Percentiles rank a stretch among this genome's conserved stretches.
These are phyloP conservation scores for Philaethria dido DNA, from an alignment of 2,888 invertebrate species.

Conservation along the genomic window DNA sequence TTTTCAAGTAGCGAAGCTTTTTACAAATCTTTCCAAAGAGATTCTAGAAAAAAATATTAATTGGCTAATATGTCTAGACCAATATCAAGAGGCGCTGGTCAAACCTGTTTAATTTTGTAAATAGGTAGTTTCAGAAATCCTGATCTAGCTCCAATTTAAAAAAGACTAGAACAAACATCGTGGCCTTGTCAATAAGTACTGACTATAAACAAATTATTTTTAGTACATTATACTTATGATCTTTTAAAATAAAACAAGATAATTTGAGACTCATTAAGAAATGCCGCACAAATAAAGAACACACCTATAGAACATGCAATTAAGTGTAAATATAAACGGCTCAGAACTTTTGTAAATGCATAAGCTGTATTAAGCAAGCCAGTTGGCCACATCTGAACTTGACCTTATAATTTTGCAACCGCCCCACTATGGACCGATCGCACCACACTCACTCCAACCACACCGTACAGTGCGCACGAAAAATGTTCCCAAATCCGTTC, in stretches of 20 bases:
- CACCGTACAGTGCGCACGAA: conserved; percentile 52
- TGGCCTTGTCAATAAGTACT: not conserved
- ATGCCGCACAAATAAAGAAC: conserved; percentile 9
- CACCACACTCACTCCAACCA: conserved; percentile 37
- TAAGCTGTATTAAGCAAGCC: conserved; percentile 22
- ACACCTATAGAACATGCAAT: conserved; percentile 13
- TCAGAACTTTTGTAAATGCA: conserved; percentile 16
- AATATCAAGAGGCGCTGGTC: too few species aligned
- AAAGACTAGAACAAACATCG: not conserved
- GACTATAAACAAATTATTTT: not conserved
- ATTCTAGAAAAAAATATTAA: too few species aligned
- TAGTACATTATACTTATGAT: not conserved
- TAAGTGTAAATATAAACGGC: conserved; percentile 16
- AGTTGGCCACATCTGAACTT: conserved; percentile 41
- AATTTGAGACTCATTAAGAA: conserved; percentile 1
- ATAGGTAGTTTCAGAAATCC: not conserved
- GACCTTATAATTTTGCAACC: conserved; percentile 44
- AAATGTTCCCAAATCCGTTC: conserved; percentile 88
- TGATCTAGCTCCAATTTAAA: not conserved
- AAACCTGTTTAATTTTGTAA: not conserved
- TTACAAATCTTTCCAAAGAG: not conserved
- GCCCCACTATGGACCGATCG: conserved; percentile 29
- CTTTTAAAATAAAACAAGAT: not conserved
- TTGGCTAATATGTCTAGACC: too few species aligned
- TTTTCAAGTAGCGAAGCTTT: not conserved